Evolutionary conservation across 2,888 invertebrate species (phyloP), one percentile per base, ranked within the genome.

Genomic region (Lobophora halterata): DNA sequence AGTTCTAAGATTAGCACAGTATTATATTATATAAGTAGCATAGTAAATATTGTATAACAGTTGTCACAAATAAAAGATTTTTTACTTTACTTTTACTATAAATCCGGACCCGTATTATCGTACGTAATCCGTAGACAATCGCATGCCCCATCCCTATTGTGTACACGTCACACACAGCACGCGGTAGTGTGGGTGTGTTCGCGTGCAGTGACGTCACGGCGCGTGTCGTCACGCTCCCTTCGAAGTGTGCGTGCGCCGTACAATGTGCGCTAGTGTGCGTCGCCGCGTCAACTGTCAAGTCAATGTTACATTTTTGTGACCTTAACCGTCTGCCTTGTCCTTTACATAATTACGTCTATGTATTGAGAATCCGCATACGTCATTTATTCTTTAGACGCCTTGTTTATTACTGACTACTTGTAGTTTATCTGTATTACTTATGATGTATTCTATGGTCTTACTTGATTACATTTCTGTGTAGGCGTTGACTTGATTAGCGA

Each of bases 281-380:
- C 49, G 46, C 67, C 65, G 66, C 71, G 71, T 74, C 77, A 45
- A 53, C 53, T 62, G 55, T 58, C 64, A 70, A 69, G 70, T 70
- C 82, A 79, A 81, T 79, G 83, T 78, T 83, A 85, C 79, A 85
- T 82, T 86, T 85, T 85, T 82, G 79, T 86, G 86, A 86, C 86
- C 86, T 86, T 86, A 82, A 85, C 86, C 85, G 79, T 71, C 68
- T 71, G 74, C 62, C 68, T 68, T 71, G 72, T 78, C 71, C 70
- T 79, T 76, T 65, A 61, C 57, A 60, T 72, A 65, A 70, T 64
- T 60, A 43, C 18, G 17, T 52, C 36, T 46, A 29, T 53, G 48
- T 43, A 37, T 47, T 32, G 21, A 6, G 32, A 41, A 40, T 43
- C 38, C 31, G 43, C 31, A 31, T 44, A 33, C 37, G 39, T 43